Base-by-base conservation (phyloP, 1,140 invertebrate species). In the Portunus trituberculatus region DNA sequence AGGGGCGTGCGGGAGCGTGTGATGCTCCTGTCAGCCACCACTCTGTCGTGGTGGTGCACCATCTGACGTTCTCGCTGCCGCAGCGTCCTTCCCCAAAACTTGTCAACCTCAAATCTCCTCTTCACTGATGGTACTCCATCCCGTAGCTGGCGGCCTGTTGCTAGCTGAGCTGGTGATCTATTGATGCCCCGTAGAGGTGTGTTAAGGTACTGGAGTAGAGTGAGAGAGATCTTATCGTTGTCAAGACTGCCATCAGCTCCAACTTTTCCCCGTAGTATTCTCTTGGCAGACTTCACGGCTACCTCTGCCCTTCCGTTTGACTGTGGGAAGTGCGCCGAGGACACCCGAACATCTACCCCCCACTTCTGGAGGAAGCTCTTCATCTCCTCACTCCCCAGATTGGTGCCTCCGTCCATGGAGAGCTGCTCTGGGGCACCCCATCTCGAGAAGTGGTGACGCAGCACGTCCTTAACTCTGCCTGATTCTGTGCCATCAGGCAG, bases 281-380 rank as follows among this genome's bases (percentile, higher is more conserved):
- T 82, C 76, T 82, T 82, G 20, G 76, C 76, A 4, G 76, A 82
- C 28, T 82, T 82, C 76, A 82, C 76, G 76, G 76, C 76, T 7
- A 28, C 76, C 76, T 28, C 76, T 82, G 76, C 76, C 76, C 76
- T 82, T 20, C 76, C 76, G 76, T 82, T 82, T 82, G 76, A 82
- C 76, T 25, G 28, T 20, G 76, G 76, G 76, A 25, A 82, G 20
- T 82, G 76, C 3, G 76, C 76, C 28, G 76, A 82, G 20, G 28
- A 82, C 76, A 82, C 20, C 20, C 7, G 28, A 25, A 28, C 76
- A 2, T 3, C 20, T 20, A 25, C 76, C 20, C 76, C 76, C 76
- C 76, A 82, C 28, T 82, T 82, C 76, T 82, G 20, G 76, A 82
- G 28, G 76, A 82, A 82, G 8, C 20, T 82, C 20, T 82, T 28